phyloP scores from a whole-genome alignment of 2,888 invertebrate species.

The Orthonychiurus folsomi region DNA sequence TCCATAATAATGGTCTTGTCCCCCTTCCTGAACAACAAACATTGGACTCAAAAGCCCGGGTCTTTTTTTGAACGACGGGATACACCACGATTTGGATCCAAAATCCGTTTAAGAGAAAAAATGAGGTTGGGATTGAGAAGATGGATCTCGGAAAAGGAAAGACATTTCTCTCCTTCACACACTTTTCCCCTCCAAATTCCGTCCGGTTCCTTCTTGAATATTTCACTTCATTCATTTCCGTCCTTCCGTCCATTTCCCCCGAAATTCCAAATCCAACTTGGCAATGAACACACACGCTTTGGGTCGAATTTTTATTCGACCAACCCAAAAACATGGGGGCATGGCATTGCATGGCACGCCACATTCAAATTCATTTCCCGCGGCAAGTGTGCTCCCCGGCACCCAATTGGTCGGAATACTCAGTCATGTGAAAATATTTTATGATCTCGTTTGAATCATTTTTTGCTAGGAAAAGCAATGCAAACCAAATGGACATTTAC shows the following conservation, averaged over 20 bases:
- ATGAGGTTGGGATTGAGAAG: not conserved
- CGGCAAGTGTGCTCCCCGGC: not conserved
- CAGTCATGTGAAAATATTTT: not conserved
- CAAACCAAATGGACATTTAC: not conserved
- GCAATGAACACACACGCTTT: no score
- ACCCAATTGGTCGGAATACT: not conserved
- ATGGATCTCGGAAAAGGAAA: not conserved
- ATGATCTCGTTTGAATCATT: not conserved
- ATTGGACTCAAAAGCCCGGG: no score
- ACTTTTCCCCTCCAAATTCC: not conserved
- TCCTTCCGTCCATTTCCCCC: not conserved
- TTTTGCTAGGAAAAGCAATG: not conserved
- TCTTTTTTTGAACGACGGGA: no score
- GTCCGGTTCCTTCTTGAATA: not conserved
- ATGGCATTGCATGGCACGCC: not conserved
- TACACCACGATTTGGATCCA: no score
- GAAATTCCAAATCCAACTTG: not conserved
- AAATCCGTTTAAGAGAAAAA: not conserved
- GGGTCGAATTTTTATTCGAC: no score
- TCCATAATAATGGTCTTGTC: no score
- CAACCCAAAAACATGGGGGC: no score
- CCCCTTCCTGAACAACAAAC: no score
- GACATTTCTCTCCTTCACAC: not conserved
- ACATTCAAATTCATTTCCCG: not conserved
- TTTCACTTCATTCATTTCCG: conserved; percentile 1